Percentiles rank a stretch among this genome's conserved stretches.
phyloP scores from a whole-genome alignment of 2,113 vertebrate species.

The Lathamus discolor region DNA sequence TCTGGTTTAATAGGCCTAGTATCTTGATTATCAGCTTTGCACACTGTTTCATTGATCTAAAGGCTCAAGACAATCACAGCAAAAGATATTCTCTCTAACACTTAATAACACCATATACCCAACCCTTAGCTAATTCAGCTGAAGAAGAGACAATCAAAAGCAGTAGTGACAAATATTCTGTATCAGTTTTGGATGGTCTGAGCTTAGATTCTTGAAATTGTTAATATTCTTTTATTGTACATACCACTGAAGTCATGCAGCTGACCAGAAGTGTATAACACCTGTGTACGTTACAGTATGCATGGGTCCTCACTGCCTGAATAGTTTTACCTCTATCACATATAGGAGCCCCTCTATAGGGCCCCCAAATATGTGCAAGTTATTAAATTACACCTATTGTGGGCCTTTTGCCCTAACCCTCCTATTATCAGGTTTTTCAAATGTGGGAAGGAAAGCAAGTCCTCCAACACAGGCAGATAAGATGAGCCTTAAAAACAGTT shows the following conservation, averaged over 20 bases:
- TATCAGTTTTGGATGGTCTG: background rate
- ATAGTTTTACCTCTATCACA: background rate
- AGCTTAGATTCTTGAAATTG: background rate
- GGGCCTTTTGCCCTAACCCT: background rate
- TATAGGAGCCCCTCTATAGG: background rate
- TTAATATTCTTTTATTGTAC: background rate
- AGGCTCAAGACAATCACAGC: background rate
- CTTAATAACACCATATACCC: background rate
- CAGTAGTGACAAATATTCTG: background rate
- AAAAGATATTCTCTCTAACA: background rate
- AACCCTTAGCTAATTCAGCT: background rate
- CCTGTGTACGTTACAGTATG: background rate
- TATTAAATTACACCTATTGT: background rate
- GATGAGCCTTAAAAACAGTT: background rate
- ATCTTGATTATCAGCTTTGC: background rate
- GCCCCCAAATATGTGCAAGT: background rate
- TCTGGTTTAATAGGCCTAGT: background rate
- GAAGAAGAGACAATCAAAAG: background rate
- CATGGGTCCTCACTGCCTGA: background rate
- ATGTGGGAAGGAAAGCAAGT: background rate
- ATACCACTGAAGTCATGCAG: fast-evolving
- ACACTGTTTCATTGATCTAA: background rate
- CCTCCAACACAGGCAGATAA: background rate
- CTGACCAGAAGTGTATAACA: background rate
- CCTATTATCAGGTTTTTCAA: background rate